Conservation (phyloP, 2,888 invertebrate species). For the Hemicrepidius hirtus region DNA sequence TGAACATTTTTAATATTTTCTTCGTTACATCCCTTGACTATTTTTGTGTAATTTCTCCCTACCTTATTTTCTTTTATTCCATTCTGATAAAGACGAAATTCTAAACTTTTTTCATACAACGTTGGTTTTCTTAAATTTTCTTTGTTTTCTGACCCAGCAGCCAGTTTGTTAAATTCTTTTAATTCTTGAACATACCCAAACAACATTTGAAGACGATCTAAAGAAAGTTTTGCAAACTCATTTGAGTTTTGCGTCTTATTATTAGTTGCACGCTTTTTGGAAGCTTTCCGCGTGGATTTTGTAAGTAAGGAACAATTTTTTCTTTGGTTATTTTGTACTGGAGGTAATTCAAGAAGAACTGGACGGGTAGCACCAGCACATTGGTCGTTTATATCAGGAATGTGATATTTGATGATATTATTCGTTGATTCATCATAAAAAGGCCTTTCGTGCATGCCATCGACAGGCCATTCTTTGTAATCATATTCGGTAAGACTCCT, state of each 20-base stretch:
- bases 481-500: constrained; percentile 53
- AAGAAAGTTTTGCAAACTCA: constrained; percentile 33
- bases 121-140: background rate
- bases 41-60: constrained; percentile 28
- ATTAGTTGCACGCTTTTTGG: background rate
- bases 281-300: no score
- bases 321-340: no score
- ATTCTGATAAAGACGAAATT: background rate
- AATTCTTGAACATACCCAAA: constrained; percentile 47
- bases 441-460: constrained; percentile 67
- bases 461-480: constrained; percentile 62
- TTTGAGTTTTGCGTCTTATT: background rate
- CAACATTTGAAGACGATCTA: constrained; percentile 57
- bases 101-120: no score
- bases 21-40: background rate
- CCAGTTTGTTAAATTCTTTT: constrained; percentile 54
- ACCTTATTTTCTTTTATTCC: constrained; percentile 47
- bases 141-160: background rate
- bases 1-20: background rate
- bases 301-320: no score
- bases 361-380: background rate
- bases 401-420: constrained; percentile 65
- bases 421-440: constrained; percentile 64
- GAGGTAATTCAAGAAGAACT: no score
- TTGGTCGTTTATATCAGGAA: background rate